These are phyloP conservation scores for Dipodomys spectabilis DNA, from an alignment of 2,113 vertebrate species.

Conservation along the genomic window DNA sequence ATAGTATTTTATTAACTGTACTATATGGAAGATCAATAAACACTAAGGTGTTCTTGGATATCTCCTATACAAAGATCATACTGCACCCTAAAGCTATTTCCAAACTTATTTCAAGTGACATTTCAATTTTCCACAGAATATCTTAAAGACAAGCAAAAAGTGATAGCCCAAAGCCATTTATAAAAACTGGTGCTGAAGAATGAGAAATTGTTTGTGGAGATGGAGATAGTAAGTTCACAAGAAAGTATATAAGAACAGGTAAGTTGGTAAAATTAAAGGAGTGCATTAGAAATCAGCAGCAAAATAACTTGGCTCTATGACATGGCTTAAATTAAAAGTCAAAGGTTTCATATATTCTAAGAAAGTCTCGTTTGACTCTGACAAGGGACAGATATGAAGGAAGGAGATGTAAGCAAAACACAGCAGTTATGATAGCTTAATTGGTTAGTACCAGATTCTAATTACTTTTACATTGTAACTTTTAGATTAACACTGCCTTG, in stretches of 20 bases:
- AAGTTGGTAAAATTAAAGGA: slow-evolving; percentile 48
- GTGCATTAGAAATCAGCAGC: slow-evolving; percentile 18
- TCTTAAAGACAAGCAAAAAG: slow-evolving; percentile 13
- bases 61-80: slow-evolving; percentile 5
- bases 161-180: neutral
- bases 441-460: slow-evolving; percentile 9
- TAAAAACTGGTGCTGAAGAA: slow-evolving; percentile 45
- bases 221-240: neutral
- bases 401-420: neutral
- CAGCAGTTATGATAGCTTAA: neutral
- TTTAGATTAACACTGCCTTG: slow-evolving; percentile 22
- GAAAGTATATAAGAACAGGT: neutral
- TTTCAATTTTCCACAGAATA: neutral
- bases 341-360: neutral
- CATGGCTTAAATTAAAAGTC: slow-evolving; percentile 34
- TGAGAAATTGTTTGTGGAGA: slow-evolving; percentile 46
- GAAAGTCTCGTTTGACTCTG: slow-evolving; percentile 12
- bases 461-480: slow-evolving; percentile 34
- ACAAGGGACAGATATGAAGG: neutral
- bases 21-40: slow-evolving; percentile 23
- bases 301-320: slow-evolving; percentile 51
- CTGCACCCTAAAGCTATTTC: slow-evolving; percentile 20
- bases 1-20: slow-evolving; percentile 25
- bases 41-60: neutral
- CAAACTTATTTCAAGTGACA: slow-evolving; percentile 44